Evolutionary conservation across 2,797 vertebrate genomes (phyloP), one percentile per base, ranked within the genome.

Genomic region (Graptemys geographica): DNA sequence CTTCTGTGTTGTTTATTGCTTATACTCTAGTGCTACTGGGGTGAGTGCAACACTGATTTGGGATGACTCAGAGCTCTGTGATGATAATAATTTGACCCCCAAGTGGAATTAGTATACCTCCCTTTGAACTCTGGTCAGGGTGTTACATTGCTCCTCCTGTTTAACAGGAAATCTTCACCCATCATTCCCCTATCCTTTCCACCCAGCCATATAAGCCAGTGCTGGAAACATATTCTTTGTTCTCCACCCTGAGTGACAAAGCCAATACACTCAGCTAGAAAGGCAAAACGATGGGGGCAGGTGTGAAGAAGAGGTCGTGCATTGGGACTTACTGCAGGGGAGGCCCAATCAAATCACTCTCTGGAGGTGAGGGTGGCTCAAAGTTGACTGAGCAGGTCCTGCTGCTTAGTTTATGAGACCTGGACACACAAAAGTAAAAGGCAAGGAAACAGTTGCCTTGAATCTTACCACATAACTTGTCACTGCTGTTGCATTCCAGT

Each of bases 391-490:
- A 83, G 79, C 5, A 81, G 56, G n/a, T 33, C 72, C 86, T 90
- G 44, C 10, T 78, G 41, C 6, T 82, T 27, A 87, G 18, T 5
- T 69, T 31, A 28, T n/a, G 69, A 91, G 80, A 90, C 52, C 28
- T 74, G 57, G 44, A 51, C n/a, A 83, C 6, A 82, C 53, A 57
- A n/a, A 90, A 79, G n/a, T 90, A 83, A 52, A 52, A 53, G 37
- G 69, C 19, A 72, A 72, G 21, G 18, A 72, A 11, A 72, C 37
- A 55, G 5, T 11, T 28, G n/a, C 28, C 69, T 80, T 53, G 84
- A 89, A 65, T 81, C 98, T 98, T 98, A 98, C 98, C 92, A 92
- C 98, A 98, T 1, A 98, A 85, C 59, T 97, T 98, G 96, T 98
- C 98, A 78, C 83, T 97, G 93, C 92, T 97, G 80, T 65, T 96